Percentiles rank a stretch among this genome's conserved stretches.
phyloP scores from a whole-genome alignment of 1,140 invertebrate genomes.

The Helicoverpa armigera region DNA sequence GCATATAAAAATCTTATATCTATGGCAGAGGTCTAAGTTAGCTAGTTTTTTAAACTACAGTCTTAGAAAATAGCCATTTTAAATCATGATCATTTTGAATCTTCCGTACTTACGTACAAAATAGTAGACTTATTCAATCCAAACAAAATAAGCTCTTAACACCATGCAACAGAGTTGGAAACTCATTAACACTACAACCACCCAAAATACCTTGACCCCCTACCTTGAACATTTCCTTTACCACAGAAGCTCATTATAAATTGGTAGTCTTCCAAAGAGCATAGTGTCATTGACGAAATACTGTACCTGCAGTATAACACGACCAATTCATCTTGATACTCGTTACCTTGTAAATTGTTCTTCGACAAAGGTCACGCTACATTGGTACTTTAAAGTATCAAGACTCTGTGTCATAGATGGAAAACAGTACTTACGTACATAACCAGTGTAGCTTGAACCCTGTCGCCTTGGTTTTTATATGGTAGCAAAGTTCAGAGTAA shows the following conservation, averaged over 20 bases:
- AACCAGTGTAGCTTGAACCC: slow-evolving; percentile 22
- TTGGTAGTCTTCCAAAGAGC: background rate
- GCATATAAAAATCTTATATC: background rate
- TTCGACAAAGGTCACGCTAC: slow-evolving; percentile 7
- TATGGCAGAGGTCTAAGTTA: background rate
- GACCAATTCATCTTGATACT: slow-evolving; percentile 23
- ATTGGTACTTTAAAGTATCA: background rate
- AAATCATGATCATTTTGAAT: background rate
- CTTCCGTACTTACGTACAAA: no score
- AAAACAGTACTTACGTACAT: slow-evolving; percentile 16
- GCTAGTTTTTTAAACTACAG: background rate
- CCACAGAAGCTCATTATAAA: slow-evolving; percentile 7
- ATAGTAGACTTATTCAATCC: background rate
- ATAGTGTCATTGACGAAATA: slow-evolving; percentile 22
- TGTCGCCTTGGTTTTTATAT: slow-evolving; percentile 18
- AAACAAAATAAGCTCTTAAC: background rate
- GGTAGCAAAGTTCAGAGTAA: slow-evolving; percentile 32
- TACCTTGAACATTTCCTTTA: background rate
- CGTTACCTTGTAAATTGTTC: slow-evolving; percentile 19
- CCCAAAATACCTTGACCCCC: slow-evolving; percentile 19
- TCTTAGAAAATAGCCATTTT: background rate
- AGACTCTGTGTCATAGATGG: slow-evolving; percentile 20
- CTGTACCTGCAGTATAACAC: background rate
- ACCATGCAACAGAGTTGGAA: slow-evolving; percentile 1
- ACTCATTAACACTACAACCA: slow-evolving; percentile 6